These are phyloP conservation scores for Nycticebus coucang DNA, from an alignment of 2,113 vertebrate species.

Conservation along the genomic window DNA sequence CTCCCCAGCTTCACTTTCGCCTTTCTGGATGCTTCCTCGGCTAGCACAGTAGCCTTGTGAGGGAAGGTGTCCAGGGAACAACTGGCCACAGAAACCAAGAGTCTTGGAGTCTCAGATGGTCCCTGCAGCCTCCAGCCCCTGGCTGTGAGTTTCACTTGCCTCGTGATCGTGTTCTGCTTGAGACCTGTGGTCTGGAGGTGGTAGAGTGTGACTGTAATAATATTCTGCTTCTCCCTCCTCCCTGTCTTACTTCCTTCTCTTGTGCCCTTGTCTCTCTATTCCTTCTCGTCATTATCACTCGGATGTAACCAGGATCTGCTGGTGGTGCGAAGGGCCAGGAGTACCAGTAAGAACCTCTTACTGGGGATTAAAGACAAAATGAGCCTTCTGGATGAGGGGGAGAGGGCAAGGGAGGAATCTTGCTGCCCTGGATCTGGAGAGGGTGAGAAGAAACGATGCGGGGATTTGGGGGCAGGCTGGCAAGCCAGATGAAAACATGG, in stretches of 20 bases:
- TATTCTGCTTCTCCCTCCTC: background rate
- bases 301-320: background rate
- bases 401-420: background rate
- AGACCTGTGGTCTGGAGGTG: background rate
- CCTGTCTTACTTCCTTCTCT: background rate
- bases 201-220: background rate
- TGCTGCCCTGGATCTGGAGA: background rate
- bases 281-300: background rate
- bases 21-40: slow-evolving; percentile 23
- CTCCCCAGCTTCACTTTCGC: background rate
- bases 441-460: background rate
- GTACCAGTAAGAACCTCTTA: too few relatives aligned
- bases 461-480: background rate
- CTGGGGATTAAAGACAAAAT: background rate
- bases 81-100: background rate
- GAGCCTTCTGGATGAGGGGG: background rate
- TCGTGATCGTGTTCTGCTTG: background rate
- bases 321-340: background rate
- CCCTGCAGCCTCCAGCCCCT: background rate
- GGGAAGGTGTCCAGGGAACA: background rate
- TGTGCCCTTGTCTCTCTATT: background rate
- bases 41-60: background rate
- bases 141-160: background rate
- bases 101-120: background rate
- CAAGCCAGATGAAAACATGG: background rate